Conservation (phyloP, 1,140 invertebrate species). For the Coelopa frigida region DNA sequence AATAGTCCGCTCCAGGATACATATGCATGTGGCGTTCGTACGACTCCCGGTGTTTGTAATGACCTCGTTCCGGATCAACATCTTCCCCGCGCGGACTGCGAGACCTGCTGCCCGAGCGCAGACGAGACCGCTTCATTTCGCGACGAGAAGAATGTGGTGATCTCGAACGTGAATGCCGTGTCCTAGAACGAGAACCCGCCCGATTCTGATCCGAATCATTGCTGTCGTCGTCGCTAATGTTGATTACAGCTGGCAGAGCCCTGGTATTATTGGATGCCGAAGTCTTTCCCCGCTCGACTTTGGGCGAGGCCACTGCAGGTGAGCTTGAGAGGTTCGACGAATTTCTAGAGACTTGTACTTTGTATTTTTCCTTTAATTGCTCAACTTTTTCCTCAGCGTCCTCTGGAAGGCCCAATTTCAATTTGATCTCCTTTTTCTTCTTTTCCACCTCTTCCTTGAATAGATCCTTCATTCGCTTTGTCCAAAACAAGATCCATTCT, state of each 20-base stretch:
- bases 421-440: conserved; percentile 48
- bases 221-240: conserved; percentile 43
- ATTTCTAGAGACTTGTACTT: conserved; percentile 20
- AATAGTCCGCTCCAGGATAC: no score
- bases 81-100: conserved; percentile 5
- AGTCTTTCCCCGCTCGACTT: no score
- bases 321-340: conserved; percentile 4
- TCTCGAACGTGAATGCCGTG: conserved; percentile 5
- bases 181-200: no score
- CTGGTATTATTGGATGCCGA: no score
- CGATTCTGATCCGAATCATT: no score
- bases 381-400: conserved; percentile 38
- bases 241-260: conserved; percentile 27
- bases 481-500: conserved; percentile 80
- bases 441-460: conserved; percentile 50
- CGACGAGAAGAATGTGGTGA: conserved; percentile 11
- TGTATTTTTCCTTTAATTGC: conserved; percentile 36
- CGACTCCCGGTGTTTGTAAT: background rate
- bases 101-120: conserved; percentile 24
- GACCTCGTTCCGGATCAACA: background rate
- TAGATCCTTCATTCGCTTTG: conserved; percentile 66
- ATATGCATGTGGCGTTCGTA: background rate
- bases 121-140: no score
- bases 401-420: conserved; percentile 47
- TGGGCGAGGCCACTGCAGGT: no score